Conservation (phyloP, 2,797 vertebrate species). For the Molothrus ater region DNA sequence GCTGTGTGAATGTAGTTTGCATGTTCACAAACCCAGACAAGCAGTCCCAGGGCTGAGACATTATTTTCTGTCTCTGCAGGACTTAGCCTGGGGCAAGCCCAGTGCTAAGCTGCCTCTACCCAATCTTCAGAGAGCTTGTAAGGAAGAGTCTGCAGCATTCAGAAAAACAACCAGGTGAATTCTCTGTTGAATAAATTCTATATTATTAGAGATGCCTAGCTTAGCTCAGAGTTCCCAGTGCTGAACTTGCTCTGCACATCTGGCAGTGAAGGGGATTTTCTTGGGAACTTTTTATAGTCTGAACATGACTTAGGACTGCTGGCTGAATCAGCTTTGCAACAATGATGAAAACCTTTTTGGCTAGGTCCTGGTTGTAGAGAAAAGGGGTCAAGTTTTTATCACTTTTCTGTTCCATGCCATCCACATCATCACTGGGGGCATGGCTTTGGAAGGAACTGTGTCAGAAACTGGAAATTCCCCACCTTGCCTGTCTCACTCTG, state of each 20-base stretch:
- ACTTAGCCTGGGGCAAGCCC: background rate
- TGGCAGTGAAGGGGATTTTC: background rate
- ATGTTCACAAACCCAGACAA: background rate
- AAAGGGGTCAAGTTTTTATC: background rate
- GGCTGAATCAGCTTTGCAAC: background rate
- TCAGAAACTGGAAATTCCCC: background rate
- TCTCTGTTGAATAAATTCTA: background rate
- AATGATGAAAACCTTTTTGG: background rate
- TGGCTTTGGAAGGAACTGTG: fast-evolving
- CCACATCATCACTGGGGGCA: fast-evolving
- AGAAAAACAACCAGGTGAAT: background rate
- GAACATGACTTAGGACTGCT: background rate
- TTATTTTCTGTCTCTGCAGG: background rate
- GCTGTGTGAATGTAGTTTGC: background rate
- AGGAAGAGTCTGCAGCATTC: background rate
- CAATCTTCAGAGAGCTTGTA: background rate
- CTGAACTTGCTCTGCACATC: background rate
- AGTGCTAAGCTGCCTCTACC: background rate
- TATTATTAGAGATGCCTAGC: background rate
- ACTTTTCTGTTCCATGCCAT: background rate
- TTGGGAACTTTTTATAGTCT: background rate
- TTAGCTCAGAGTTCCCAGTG: background rate
- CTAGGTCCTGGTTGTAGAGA: background rate
- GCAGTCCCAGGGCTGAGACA: background rate
- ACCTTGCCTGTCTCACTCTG: background rate